A percentile compares a stretch with the other conserved stretches of the same genome.
Conservation (phyloP, 2,113 vertebrate species). For the Macroglossus sobrinus region DNA sequence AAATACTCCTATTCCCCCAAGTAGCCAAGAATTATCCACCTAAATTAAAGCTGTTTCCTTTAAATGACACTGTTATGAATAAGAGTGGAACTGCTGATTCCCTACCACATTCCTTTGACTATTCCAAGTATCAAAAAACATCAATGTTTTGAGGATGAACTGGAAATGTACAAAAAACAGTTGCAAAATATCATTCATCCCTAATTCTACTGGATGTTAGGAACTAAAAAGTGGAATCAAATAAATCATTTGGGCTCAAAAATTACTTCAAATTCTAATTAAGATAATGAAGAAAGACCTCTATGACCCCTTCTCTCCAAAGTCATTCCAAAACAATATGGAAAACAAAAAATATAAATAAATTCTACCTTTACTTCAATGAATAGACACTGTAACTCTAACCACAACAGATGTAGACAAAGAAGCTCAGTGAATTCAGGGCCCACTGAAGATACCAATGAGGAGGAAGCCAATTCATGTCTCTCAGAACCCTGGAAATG, state of each 20-base stretch:
- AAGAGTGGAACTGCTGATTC: background rate
- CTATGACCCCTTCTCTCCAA: background rate
- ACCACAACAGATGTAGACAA: background rate
- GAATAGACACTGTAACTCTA: background rate
- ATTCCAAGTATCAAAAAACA: background rate
- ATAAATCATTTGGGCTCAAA: background rate
- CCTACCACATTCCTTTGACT: background rate
- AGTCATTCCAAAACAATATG: background rate
- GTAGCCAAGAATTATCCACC: background rate
- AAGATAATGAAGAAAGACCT: background rate
- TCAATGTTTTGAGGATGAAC: background rate
- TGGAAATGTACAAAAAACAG: background rate
- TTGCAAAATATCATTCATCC: background rate
- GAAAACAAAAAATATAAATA: background rate
- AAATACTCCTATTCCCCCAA: background rate
- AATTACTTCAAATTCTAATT: constrained; percentile 5
- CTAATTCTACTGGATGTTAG: background rate
- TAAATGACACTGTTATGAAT: background rate
- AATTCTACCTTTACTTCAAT: background rate
- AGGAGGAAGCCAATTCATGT: background rate
- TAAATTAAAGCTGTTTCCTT: constrained; percentile 22
- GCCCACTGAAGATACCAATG: background rate
- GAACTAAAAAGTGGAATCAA: background rate
- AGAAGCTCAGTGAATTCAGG: background rate
- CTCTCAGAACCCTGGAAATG: background rate